Evolutionary conservation across 2,797 vertebrate species (phyloP).

Genomic region (Parauchenoglanis ngamensis): DNA sequence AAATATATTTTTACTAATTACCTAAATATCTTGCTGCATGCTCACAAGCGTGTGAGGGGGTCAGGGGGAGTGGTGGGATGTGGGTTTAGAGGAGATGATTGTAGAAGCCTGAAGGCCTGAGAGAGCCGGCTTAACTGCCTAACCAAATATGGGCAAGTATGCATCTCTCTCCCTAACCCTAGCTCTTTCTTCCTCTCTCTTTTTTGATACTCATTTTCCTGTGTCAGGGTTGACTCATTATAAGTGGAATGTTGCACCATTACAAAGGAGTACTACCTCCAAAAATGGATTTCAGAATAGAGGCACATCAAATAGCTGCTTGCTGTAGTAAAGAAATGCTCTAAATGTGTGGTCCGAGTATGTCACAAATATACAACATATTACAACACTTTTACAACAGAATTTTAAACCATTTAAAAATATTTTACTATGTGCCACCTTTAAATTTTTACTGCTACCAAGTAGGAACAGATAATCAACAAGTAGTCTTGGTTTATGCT

Average conservation of each 20-base stretch:
- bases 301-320: not conserved
- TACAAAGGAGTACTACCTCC: not conserved
- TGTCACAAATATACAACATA: not conserved
- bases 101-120: slow-evolving; percentile 43
- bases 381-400: not conserved
- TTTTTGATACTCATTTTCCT: slow-evolving; percentile 25
- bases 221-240: slow-evolving; percentile 39
- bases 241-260: slow-evolving; percentile 33
- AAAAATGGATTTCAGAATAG: slow-evolving; percentile 16
- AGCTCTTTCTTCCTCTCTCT: not conserved
- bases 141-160: slow-evolving; percentile 68
- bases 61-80: not conserved
- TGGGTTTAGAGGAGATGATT: slow-evolving; percentile 1
- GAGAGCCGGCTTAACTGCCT: slow-evolving; percentile 36
- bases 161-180: slow-evolving; percentile 17
- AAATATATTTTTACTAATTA: too few relatives aligned
- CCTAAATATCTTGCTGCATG: not conserved
- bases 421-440: not conserved
- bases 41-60: slow-evolving; percentile 52
- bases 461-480: not conserved
- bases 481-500: not conserved
- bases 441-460: not conserved
- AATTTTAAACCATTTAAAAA: not conserved
- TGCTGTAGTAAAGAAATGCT: not conserved
- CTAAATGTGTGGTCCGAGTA: not conserved